Conservation (phyloP, 2,888 invertebrate species). For the Hypsopygia costalis region DNA sequence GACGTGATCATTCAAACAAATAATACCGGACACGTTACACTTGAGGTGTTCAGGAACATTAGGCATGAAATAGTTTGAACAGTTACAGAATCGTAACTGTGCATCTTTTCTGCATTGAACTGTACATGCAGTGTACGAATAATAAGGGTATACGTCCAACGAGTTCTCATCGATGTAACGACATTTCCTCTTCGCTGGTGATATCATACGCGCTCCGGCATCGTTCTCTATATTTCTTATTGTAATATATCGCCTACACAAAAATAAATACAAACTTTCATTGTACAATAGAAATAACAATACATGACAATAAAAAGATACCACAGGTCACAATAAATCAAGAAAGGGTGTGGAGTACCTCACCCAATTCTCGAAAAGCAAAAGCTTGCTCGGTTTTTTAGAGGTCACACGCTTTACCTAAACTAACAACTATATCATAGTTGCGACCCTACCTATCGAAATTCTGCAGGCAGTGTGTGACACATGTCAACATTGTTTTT, state of each 20-base stretch:
- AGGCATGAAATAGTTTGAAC: conserved; percentile 86
- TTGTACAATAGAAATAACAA: no score
- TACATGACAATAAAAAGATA: no score
- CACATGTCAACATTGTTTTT: no score
- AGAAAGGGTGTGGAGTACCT: no score
- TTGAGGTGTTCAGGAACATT: conserved; percentile 77
- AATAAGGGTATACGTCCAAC: conserved; percentile 80
- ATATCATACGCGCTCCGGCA: conserved; percentile 81
- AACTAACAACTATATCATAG: no score
- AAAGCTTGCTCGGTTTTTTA: no score
- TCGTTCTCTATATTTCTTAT: conserved; percentile 86
- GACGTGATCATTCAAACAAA: conserved; percentile 83
- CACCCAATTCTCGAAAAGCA: no score
- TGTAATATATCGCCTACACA: conserved; percentile 73
- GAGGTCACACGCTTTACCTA: no score
- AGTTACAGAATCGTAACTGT: conserved; percentile 83
- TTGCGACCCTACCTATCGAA: no score
- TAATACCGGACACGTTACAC: conserved; percentile 83
- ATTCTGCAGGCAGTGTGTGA: no score
- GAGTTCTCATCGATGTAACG: conserved; percentile 85
- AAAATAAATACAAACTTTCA: no score
- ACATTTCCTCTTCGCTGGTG: conserved; percentile 85
- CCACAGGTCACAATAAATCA: no score
- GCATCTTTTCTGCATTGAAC: conserved; percentile 87
- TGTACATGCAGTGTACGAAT: conserved; percentile 86